Evolutionary conservation across 2,888 invertebrate species (phyloP).

Genomic region (Sipunculus nudus): DNA sequence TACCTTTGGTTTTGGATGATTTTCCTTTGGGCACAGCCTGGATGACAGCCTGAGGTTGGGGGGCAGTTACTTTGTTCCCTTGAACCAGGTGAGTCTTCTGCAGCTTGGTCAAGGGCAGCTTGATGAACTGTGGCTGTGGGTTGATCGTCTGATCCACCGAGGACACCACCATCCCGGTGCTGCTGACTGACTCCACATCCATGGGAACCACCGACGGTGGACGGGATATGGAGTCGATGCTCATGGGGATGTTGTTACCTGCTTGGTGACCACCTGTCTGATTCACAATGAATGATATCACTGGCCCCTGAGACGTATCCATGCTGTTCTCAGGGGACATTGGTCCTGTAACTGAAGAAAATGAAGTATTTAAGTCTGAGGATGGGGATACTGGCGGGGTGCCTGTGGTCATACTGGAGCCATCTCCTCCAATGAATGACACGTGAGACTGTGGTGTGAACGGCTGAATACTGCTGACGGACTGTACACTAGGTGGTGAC

Average conservation of each 20-base stretch:
- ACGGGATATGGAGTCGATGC: constrained; percentile 51
- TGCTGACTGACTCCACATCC: constrained; percentile 72
- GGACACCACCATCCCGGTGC: constrained; percentile 72
- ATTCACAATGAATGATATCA: no score
- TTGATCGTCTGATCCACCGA: constrained; percentile 12
- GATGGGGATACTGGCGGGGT: constrained; percentile 1
- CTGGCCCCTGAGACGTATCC: no score
- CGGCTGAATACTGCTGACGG: constrained; percentile 14
- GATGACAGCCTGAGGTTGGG: no score
- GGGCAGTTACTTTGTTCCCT: no score
- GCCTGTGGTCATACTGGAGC: constrained; percentile 21
- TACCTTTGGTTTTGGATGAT: no score
- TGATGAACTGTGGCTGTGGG: constrained; percentile 2
- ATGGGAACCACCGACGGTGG: constrained; percentile 59
- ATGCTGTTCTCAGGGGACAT: constrained; percentile 55
- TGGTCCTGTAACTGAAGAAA: constrained; percentile 42
- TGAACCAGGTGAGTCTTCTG: constrained; percentile 6
- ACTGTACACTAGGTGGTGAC: constrained; percentile 13
- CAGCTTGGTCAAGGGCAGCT: background rate
- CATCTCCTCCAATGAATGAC: constrained; percentile 11
- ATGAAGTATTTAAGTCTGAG: constrained; percentile 27
- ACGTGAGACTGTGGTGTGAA: constrained; percentile 6
- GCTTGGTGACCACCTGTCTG: constrained; percentile 21
- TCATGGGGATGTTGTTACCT: constrained; percentile 42
- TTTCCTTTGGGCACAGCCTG: no score